A percentile compares a stretch with the other conserved stretches of the same genome.
phyloP scores from a whole-genome alignment of 2,113 vertebrate genomes.

The Percopsis transmontana region DNA sequence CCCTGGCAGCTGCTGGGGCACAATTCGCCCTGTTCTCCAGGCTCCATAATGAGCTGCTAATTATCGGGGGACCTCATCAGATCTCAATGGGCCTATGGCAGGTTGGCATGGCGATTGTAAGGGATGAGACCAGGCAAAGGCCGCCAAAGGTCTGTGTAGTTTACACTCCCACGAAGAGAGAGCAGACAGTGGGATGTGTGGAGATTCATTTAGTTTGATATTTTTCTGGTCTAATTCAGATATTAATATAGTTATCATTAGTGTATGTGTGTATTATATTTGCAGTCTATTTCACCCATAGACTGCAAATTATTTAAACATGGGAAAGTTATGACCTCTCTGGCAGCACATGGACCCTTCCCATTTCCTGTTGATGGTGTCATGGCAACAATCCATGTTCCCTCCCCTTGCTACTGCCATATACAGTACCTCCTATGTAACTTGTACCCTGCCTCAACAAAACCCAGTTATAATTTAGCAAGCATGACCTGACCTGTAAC shows the following conservation, averaged over 20 bases:
- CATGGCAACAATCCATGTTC: conserved; percentile 60
- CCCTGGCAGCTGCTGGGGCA: conserved; percentile 42
- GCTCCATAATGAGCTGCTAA: conserved; percentile 70
- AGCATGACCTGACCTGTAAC: conserved; percentile 17
- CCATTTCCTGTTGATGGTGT: conserved; percentile 69
- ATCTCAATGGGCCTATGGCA: conserved; percentile 56
- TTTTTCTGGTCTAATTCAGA: background rate
- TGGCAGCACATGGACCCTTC: conserved; percentile 43
- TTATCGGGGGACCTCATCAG: conserved; percentile 71
- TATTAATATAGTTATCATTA: background rate
- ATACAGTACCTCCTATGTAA: conserved; percentile 36
- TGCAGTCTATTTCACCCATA: background rate
- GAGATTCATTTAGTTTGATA: conserved; percentile 10
- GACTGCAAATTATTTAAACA: conserved; percentile 18
- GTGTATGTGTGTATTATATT: background rate
- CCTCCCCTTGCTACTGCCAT: conserved; percentile 38
- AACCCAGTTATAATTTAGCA: background rate
- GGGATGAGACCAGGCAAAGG: conserved; percentile 50
- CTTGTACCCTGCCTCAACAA: background rate
- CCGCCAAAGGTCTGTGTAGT: conserved; percentile 32
- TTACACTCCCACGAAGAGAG: conserved; percentile 15
- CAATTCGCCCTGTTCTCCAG: conserved; percentile 53
- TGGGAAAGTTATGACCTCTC: conserved; percentile 69
- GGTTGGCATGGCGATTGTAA: conserved; percentile 76
- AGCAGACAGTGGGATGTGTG: conserved; percentile 13